Evolutionary conservation across 2,797 vertebrate genomes (phyloP), one percentile per base, ranked within the genome.

Genomic region (Microctenopoma lineatum): DNA sequence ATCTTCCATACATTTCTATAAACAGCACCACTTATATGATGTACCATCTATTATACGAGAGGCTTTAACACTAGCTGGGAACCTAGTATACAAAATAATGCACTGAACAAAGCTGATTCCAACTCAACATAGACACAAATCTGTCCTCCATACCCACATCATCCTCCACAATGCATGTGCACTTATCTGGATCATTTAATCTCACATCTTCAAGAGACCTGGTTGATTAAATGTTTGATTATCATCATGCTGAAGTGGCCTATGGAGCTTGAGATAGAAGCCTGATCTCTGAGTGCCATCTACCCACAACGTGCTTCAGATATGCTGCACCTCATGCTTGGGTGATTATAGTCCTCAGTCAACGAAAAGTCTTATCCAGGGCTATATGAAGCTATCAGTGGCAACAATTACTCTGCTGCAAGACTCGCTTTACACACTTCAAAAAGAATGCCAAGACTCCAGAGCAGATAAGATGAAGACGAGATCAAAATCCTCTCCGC

Each of bases 171-270:
- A 39, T 50, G 74, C 68, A 57, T n/a, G 47, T 36, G 42, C 50
- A 75, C 71, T 85, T 85, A 83, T 83, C 80, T 74, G 60, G 70
- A 73, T 84, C 72, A 79, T 88, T 87, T 84, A 66, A 88, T 87
- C 82, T 84, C 70, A 45, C 61, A 75, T 84, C 80, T 85, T 68
- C 71, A 73, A 74, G 81, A 80, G 75, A 81, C 79, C 75, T 74
- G 52, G 42, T 83, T 89, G 90, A 91, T 92, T 87, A 89, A 83
- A 87, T 81, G 81, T 89, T 85, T 85, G 87, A 90, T 91, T 84
- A 80, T 80, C 70, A 77, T 82, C 83, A 64, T 39, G 69, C 26
- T 59, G 64, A 69, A 84, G 67, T 56, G 74, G 78, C 79, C 73
- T 42, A 27, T 46, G 59, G 77, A 77, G 77, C 73, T 67, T 36